These are phyloP conservation scores for Sepioteuthis lessoniana DNA, from an alignment of 2,888 invertebrate genomes.

Conservation along the genomic window DNA sequence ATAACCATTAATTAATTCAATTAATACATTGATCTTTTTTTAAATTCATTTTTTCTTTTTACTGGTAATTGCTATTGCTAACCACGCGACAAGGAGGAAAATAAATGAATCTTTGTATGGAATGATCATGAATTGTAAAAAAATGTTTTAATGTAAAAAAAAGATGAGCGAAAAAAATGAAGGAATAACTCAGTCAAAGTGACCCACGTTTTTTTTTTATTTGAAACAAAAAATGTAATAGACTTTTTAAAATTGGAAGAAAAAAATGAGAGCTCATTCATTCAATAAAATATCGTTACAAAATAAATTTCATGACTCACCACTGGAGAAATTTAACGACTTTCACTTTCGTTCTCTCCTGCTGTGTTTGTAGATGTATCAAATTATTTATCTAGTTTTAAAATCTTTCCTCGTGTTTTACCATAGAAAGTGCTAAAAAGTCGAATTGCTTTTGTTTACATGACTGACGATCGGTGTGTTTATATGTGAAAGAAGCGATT, in stretches of 20 bases:
- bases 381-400: background rate
- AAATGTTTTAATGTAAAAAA: too few species aligned
- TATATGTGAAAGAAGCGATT: background rate
- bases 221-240: background rate
- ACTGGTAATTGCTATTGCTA: too few species aligned
- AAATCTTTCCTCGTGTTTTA: background rate
- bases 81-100: too few species aligned
- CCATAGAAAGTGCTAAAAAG: background rate
- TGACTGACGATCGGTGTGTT: background rate
- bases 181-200: background rate
- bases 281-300: background rate
- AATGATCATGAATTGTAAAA: too few species aligned
- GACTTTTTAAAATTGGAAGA: background rate
- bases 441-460: background rate
- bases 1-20: too few species aligned
- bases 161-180: too few species aligned
- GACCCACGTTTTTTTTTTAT: background rate
- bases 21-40: too few species aligned
- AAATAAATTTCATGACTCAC: background rate
- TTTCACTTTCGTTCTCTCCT: background rate
- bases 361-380: background rate
- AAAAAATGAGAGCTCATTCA: background rate
- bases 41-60: too few species aligned
- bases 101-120: too few species aligned
- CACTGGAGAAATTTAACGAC: background rate